Evolutionary conservation across 2,888 invertebrate genomes (phyloP).

Genomic region (Dinocampus coccinellae): DNA sequence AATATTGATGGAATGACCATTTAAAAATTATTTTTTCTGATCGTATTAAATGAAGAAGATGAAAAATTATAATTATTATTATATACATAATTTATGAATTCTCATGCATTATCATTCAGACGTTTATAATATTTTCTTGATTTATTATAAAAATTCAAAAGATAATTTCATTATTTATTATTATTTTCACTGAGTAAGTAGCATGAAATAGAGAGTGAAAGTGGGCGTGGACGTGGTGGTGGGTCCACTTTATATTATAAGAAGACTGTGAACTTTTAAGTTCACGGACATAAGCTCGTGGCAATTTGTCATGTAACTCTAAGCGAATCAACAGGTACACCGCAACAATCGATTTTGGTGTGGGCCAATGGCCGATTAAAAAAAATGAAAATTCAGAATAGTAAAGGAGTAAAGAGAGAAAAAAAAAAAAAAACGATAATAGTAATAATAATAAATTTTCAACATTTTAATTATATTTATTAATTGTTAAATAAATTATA

Average conservation of each 20-base stretch:
- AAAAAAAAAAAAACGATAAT: not conserved
- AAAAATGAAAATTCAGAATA: not conserved
- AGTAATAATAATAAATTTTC: not conserved
- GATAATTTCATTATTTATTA: not conserved
- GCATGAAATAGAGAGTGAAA: not conserved
- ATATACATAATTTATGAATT: no score
- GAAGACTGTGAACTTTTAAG: not conserved
- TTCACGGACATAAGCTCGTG: slow-evolving; percentile 29
- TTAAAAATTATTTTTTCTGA: no score
- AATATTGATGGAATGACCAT: not conserved
- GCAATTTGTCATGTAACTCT: slow-evolving; percentile 32
- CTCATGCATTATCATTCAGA: no score
- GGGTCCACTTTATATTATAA: not conserved
- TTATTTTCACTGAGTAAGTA: not conserved
- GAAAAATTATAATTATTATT: no score
- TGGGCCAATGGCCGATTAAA: not conserved
- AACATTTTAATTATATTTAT: no score
- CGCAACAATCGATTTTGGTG: slow-evolving; percentile 1
- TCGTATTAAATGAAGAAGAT: no score
- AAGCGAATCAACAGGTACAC: slow-evolving; percentile 34
- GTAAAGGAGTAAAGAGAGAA: no score
- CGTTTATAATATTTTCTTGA: no score
- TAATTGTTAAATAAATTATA: not conserved
- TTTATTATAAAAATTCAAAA: no score
- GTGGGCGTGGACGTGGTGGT: slow-evolving; percentile 26